phyloP scores from a whole-genome alignment of 92 coral and sea anemone species.

The Phenganax marumi region DNA sequence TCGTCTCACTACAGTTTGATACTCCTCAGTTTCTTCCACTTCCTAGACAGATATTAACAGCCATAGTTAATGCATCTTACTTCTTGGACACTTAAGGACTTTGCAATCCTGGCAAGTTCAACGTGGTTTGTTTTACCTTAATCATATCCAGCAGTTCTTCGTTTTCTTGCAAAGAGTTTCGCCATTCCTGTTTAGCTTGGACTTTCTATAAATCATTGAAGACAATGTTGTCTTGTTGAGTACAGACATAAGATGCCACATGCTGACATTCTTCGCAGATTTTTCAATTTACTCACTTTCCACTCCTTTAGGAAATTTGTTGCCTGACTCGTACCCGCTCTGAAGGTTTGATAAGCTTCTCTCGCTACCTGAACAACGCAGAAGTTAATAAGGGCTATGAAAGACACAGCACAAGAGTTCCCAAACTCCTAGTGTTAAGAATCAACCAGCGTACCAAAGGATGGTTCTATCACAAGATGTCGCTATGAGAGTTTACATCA shows the following conservation, averaged over 20 bases:
- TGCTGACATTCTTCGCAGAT: neutral
- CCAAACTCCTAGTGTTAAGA: too few species aligned
- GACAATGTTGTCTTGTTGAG: neutral
- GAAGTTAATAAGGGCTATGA: neutral
- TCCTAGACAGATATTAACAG: neutral
- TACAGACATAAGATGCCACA: neutral
- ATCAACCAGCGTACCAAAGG: too few species aligned
- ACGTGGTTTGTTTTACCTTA: neutral
- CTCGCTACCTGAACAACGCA: slow-evolving; percentile 13
- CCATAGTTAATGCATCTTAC: neutral
- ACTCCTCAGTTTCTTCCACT: slow-evolving; percentile 1
- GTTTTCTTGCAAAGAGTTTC: neutral
- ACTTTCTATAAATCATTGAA: slow-evolving; percentile 4
- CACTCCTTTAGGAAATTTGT: slow-evolving; percentile 17
- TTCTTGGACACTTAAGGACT: neutral
- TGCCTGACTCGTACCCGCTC: slow-evolving; percentile 2
- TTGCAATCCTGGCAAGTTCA: neutral
- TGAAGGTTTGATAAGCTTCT: slow-evolving; percentile 19
- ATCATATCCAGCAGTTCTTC: slow-evolving; percentile 16
- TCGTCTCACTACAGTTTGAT: slow-evolving; percentile 2
- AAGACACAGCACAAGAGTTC: neutral
- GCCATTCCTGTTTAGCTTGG: neutral
- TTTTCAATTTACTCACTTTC: slow-evolving; percentile 2
- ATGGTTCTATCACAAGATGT: too few species aligned
- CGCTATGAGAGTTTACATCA: too few species aligned